Conservation (phyloP, 2,797 vertebrate genomes). For the Tarsius wallacei region DNA sequence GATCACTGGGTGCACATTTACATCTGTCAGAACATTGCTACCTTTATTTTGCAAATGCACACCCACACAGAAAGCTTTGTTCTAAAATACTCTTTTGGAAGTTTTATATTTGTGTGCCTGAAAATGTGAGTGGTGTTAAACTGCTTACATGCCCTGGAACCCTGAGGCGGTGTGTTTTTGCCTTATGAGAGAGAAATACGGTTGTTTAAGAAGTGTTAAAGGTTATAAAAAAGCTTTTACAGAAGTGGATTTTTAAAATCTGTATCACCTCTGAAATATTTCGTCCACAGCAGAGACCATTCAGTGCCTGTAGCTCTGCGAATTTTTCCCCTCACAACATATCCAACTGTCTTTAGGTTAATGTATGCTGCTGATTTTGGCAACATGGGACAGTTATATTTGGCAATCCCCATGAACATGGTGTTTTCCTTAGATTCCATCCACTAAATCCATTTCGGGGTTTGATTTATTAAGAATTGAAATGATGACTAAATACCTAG, state of each 20-base stretch:
- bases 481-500: not conserved
- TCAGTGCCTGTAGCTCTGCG: not conserved
- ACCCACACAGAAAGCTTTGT: conserved; percentile 87
- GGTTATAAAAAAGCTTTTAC: conserved; percentile 47
- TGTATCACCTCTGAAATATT: conserved; percentile 58
- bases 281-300: conserved; percentile 23
- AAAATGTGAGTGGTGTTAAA: conserved; percentile 72
- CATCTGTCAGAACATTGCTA: conserved; percentile 87
- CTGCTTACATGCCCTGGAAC: conserved; percentile 67
- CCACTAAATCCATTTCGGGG: conserved; percentile 67
- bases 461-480: conserved; percentile 60
- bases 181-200: conserved; percentile 68
- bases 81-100: conserved; percentile 87
- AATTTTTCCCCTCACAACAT: conserved; percentile 72
- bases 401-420: conserved; percentile 71
- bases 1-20: conserved; percentile 85
- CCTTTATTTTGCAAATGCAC: conserved; percentile 89
- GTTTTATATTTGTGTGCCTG: conserved; percentile 82
- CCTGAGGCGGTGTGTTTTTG: conserved; percentile 65
- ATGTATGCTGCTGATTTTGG: conserved; percentile 55
- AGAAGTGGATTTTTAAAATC: conserved; percentile 59
- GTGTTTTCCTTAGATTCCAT: conserved; percentile 64
- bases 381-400: conserved; percentile 67
- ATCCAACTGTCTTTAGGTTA: conserved; percentile 34
- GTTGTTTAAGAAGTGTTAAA: conserved; percentile 33